A percentile compares a stretch with the other conserved stretches of the same genome.
Evolutionary conservation across 2,113 vertebrate species (phyloP).

Genomic region (Plecturocebus donacophilus): DNA sequence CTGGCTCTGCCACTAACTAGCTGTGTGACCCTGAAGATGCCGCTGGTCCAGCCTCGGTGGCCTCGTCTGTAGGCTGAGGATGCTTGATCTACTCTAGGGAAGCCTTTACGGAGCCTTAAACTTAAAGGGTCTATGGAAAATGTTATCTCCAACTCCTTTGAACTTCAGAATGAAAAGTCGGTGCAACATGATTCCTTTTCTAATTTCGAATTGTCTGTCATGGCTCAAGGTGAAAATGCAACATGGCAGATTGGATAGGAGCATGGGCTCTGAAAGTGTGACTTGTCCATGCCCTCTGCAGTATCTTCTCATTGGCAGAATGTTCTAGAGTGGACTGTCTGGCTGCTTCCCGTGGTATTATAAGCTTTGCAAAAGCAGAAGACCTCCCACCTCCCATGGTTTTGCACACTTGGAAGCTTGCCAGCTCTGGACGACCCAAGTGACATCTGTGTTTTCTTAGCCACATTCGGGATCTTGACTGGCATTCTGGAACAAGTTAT

Average conservation of each 20-base stretch:
- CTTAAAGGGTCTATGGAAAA: neutral
- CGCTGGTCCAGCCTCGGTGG: neutral
- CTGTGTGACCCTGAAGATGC: neutral
- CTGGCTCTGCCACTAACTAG: neutral
- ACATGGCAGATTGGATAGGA: neutral
- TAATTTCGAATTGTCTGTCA: neutral
- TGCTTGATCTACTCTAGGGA: neutral
- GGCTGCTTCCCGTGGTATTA: neutral
- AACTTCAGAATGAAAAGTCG: neutral
- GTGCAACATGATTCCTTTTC: neutral
- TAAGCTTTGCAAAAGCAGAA: neutral
- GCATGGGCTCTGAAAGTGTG: neutral
- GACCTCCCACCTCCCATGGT: neutral
- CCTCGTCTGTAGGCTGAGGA: neutral
- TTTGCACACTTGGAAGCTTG: neutral
- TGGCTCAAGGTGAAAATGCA: neutral
- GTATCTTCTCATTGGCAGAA: neutral
- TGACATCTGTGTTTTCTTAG: neutral
- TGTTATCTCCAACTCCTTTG: neutral
- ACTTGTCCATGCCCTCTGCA: neutral
- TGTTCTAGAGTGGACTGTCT: neutral
- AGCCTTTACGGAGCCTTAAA: neutral
- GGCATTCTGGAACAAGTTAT: neutral
- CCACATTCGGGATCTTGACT: neutral
- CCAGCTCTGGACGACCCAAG: neutral